Percentiles rank a stretch among this genome's conserved stretches.
Evolutionary conservation across 2,797 vertebrate species (phyloP).

Genomic region (Buceros bicornis): DNA sequence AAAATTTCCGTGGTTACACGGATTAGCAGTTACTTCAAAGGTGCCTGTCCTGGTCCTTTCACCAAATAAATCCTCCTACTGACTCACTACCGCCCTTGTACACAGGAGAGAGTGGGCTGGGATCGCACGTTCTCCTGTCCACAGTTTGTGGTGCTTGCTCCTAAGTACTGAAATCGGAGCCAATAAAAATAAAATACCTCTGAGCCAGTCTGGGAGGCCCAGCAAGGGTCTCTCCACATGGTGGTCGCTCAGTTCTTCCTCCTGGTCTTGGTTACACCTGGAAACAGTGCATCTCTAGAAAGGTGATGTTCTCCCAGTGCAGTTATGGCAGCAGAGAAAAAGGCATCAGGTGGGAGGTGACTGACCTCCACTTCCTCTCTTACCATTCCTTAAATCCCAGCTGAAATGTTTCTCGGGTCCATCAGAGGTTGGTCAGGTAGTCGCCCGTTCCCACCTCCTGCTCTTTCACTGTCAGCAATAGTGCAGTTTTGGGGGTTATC

Average conservation of each 20-base stretch:
- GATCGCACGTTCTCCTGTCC: accelerated
- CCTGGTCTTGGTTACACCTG: not conserved
- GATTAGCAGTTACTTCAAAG: not conserved
- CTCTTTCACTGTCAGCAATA: not conserved
- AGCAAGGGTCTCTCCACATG: not conserved
- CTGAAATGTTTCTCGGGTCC: not conserved
- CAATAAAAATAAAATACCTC: not conserved
- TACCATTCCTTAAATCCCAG: not conserved
- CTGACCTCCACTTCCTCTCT: not conserved
- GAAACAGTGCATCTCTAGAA: not conserved
- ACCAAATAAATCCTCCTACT: not conserved
- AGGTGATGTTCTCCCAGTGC: accelerated
- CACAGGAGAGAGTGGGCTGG: not conserved
- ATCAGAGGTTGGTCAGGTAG: not conserved
- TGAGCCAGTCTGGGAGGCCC: not conserved
- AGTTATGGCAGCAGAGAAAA: not conserved
- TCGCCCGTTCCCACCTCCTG: not conserved
- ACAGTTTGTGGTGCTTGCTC: accelerated
- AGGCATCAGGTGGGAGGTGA: not conserved
- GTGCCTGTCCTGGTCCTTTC: not conserved
- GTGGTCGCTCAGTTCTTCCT: not conserved
- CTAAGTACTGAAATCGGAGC: accelerated
- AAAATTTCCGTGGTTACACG: accelerated
- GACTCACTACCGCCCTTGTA: accelerated
- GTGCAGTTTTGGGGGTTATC: not conserved